Conservation (phyloP, 2,888 invertebrate genomes). For the Adela reaumurella region DNA sequence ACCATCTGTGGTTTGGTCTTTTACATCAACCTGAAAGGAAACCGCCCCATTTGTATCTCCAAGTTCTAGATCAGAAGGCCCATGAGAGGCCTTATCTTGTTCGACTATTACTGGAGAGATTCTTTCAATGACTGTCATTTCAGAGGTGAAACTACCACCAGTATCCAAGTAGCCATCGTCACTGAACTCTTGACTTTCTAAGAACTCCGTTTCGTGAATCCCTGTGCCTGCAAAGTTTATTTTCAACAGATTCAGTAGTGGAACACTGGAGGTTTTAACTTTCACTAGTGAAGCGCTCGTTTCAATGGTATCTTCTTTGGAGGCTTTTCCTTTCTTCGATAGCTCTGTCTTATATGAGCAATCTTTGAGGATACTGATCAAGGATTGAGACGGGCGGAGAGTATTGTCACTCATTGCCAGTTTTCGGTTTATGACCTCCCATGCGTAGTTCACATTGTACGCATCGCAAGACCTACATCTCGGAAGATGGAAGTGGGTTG, state of each 20-base stretch:
- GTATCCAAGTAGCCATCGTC: slow-evolving; percentile 42
- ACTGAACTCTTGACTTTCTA: slow-evolving; percentile 42
- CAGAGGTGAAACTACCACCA: slow-evolving; percentile 29
- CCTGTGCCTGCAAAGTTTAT: slow-evolving; percentile 12
- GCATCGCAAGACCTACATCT: slow-evolving; percentile 30
- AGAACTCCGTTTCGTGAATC: slow-evolving; percentile 21
- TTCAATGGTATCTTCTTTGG: too few species aligned
- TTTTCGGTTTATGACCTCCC: slow-evolving; percentile 14
- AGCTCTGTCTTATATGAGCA: too few species aligned
- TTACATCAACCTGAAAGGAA: too few species aligned
- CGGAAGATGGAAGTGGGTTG: slow-evolving; percentile 41
- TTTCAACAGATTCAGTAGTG: slow-evolving; percentile 22
- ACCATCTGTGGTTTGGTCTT: too few species aligned
- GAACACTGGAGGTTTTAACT: slow-evolving; percentile 23
- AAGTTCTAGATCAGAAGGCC: too few species aligned
- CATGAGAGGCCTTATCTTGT: too few species aligned
- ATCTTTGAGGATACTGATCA: too few species aligned
- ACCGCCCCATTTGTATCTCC: too few species aligned
- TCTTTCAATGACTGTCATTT: slow-evolving; percentile 29
- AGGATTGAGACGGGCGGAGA: not conserved
- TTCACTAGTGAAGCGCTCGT: slow-evolving; percentile 21
- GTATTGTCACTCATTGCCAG: not conserved
- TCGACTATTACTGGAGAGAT: too few species aligned
- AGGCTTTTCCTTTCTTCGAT: too few species aligned
- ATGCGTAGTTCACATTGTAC: slow-evolving; percentile 22